These are phyloP conservation scores for Crioceris asparagi DNA, from an alignment of 2,888 invertebrate genomes.

Conservation along the genomic window DNA sequence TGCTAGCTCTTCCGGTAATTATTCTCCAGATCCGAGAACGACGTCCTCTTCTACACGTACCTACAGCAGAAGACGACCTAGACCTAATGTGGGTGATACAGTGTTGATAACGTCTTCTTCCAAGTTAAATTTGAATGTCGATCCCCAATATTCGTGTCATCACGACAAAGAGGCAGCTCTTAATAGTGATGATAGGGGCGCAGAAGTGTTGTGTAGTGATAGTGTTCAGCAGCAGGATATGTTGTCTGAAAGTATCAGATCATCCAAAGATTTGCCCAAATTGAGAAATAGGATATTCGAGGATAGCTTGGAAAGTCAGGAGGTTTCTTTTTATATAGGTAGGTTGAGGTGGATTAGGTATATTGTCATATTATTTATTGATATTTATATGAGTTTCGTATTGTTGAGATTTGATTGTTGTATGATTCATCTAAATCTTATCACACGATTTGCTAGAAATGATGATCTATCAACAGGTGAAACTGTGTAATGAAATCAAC, in stretches of 20 bases:
- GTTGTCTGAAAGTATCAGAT: conserved; percentile 20
- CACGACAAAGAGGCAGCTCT: not conserved
- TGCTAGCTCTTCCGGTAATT: too few relatives aligned
- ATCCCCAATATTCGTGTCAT: too few relatives aligned
- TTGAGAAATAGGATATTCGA: conserved; percentile 30
- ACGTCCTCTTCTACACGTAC: not conserved
- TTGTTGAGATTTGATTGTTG: too few relatives aligned
- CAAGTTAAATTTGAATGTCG: conserved; percentile 1
- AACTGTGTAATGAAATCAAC: too few relatives aligned
- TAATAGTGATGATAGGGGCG: not conserved
- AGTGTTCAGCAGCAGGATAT: conserved; percentile 8
- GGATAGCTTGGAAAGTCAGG: conserved; percentile 33
- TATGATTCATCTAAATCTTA: too few relatives aligned
- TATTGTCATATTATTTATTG: too few relatives aligned
- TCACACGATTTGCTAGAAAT: too few relatives aligned
- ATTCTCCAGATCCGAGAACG: too few relatives aligned
- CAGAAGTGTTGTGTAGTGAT: conserved; percentile 1
- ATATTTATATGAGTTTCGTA: too few relatives aligned
- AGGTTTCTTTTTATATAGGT: conserved; percentile 36
- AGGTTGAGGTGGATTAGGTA: too few relatives aligned
- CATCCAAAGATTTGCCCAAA: conserved; percentile 27
- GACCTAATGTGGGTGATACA: not conserved
- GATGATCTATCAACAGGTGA: too few relatives aligned
- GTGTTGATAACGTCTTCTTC: not conserved
- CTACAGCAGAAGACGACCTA: not conserved